A percentile compares a stretch with the other conserved stretches of the same genome.
phyloP scores from a whole-genome alignment of 1,140 invertebrate genomes.

The Aricia agestis region DNA sequence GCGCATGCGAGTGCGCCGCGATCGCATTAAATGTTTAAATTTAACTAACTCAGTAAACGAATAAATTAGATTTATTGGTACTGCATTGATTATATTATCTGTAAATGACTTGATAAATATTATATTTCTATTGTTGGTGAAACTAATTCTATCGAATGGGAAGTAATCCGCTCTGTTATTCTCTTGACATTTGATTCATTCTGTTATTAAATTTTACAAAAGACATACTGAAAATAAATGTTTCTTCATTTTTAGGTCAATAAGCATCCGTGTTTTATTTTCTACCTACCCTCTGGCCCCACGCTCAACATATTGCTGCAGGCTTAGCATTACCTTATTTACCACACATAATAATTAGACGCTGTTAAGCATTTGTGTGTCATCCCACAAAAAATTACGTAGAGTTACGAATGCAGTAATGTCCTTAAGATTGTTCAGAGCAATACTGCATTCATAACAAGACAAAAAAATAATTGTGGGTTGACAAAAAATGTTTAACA shows the following conservation, averaged over 20 bases:
- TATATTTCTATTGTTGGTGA: conserved; percentile 75
- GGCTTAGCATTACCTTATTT: too few species aligned
- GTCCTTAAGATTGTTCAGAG: too few species aligned
- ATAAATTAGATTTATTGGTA: conserved; percentile 72
- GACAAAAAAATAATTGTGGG: too few species aligned
- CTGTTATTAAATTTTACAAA: conserved; percentile 78
- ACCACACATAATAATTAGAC: too few species aligned
- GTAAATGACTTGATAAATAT: conserved; percentile 72
- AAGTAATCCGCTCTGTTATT: conserved; percentile 72
- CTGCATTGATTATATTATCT: conserved; percentile 69
- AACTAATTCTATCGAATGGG: conserved; percentile 68
- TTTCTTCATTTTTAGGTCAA: conserved; percentile 85
- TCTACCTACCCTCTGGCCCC: conserved; percentile 23
- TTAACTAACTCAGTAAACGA: conserved; percentile 67
- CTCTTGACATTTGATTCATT: conserved; percentile 74
- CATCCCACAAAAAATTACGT: too few species aligned
- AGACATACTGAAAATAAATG: conserved; percentile 81
- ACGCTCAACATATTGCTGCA: too few species aligned
- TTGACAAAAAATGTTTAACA: too few species aligned
- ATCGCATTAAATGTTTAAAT: conserved; percentile 52
- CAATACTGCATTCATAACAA: too few species aligned
- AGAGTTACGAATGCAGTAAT: too few species aligned
- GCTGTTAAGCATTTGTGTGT: too few species aligned
- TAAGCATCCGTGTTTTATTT: conserved; percentile 75
- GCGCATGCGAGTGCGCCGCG: conserved; percentile 20